Base-by-base conservation (phyloP, 2,797 vertebrate species). In the Pipistrellus kuhlii region DNA sequence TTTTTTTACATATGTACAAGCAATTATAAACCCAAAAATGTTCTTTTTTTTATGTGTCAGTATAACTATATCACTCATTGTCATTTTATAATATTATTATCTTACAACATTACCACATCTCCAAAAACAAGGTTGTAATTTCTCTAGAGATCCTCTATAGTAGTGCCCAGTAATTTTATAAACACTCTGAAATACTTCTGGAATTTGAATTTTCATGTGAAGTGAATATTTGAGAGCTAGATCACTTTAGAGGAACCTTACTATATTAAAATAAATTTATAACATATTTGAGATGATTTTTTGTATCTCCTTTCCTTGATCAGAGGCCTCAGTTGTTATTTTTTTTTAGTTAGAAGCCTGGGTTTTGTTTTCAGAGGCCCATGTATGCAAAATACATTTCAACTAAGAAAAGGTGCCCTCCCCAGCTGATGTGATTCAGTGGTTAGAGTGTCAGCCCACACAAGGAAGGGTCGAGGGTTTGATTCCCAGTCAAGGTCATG, bases 341-440 rank as follows among this genome's bases (percentile, higher is more conserved):
- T 88, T 88, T 8, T 46, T 59, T 82, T 66, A 75, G 55, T 77
- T 83, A 68, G 46, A 89, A 2, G 14, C 64, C 27, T 92, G 4
- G 3, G 18, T 82, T 68, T 77, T 69, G 46, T 69, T 94, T 94
- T 59, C 35, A 88, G 25, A 88, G 27, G 32, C 7, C 4, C 44
- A 46, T 53, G 25, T 82, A 21, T 64, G 53, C 32, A 86, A 62
- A 30, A 38, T 80, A 72, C 20, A 30, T 83, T 90, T 85, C 15
- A 93, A 13, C n/a, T 88, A 88, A 55, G 44, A 66, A 96, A 78
- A 94, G 48, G 84, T 88, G 44, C n/a, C 77, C 30, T 0, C 17
- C 18, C 10, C n/a, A 3, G 30, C 46, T 11, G 3, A n/a, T 51
- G 30, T 51, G 30, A 48, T 18, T 76, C 46, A 51, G 18, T 32